Evolutionary conservation across 2,888 invertebrate genomes (phyloP).

Genomic region (Polia nebulosa): DNA sequence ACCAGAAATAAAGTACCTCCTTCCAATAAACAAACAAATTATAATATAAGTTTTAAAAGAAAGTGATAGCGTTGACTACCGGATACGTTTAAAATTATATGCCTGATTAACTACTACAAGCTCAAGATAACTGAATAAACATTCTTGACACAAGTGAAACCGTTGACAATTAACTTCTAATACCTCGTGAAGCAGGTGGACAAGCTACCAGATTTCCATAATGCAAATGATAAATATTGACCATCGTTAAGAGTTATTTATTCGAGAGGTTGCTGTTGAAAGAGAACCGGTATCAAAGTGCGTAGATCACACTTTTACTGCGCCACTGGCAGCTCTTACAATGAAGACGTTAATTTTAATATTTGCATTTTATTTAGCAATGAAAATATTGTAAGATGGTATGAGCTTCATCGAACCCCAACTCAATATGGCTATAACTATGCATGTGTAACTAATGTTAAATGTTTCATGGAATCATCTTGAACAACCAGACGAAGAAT

Average conservation of each 20-base stretch:
- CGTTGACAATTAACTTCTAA: not conserved
- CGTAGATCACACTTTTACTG: conserved; percentile 36
- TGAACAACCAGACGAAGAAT: no score
- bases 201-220: conserved; percentile 28
- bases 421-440: no score
- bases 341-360: conserved; percentile 19
- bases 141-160: not conserved
- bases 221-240: conserved; percentile 46
- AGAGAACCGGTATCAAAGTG: conserved; percentile 25
- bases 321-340: not conserved
- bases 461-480: no score
- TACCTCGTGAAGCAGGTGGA: not conserved
- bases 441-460: no score
- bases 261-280: conserved; percentile 5
- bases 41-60: not conserved
- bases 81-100: not conserved
- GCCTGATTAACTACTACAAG: not conserved
- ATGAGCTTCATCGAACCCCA: no score
- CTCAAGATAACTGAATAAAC: conserved; percentile 20
- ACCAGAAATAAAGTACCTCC: no score
- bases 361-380: conserved; percentile 27
- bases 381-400: not conserved
- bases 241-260: conserved; percentile 10
- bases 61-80: not conserved
- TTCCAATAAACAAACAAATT: not conserved